Evolutionary conservation across 2,113 vertebrate genomes (phyloP), one percentile per base, ranked within the genome.

Genomic region (Erythrocercus mccallii): DNA sequence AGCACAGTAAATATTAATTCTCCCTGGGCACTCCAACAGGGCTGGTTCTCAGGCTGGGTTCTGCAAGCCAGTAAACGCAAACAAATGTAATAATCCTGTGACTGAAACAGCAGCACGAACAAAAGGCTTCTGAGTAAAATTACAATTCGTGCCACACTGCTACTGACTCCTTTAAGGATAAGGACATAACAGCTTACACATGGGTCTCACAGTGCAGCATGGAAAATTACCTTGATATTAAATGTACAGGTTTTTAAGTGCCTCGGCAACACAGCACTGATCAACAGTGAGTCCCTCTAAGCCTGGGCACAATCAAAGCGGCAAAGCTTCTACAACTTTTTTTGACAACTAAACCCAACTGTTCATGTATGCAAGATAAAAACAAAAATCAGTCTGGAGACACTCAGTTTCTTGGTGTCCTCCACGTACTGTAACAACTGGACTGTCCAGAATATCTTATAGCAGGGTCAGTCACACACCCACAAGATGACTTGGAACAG

Each of bases 1-100:
- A 91, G 61, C 61, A 57, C 28, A 90, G 79, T 58, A 76, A 95
- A 94, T 77, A 94, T 62, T 91, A 90, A 87, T 80, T 91, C 71
- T 95, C 95, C 70, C 56, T 50, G 71, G 81, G 58, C 58, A 58
- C 47, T 73, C 70, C 58, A n/a, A 81, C 57, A 70, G 54, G 33
- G 84, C 50, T 64, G 40, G 11, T 64, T 94, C 56, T 77, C 42
- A 76, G 81, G 42, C 64, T 78, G 45, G 78, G 35, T 35, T 81
- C 81, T 87, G 61, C 23, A 60, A 89, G 54, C 30, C 80, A 83
- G 37, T 65, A 65, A 90, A 80, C 0, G 11, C 79, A 71, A 88
- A 88, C 38, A 62, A 89, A 87, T n/a, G 42, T 31, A 69, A 53
- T 62, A 90, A 82, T 33, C 47, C 62, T 47, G 38, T 31, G 78